A percentile compares a stretch with the other conserved stretches of the same genome.
Conservation (phyloP, 2,797 vertebrate species). For the Neoniphon sammara region DNA sequence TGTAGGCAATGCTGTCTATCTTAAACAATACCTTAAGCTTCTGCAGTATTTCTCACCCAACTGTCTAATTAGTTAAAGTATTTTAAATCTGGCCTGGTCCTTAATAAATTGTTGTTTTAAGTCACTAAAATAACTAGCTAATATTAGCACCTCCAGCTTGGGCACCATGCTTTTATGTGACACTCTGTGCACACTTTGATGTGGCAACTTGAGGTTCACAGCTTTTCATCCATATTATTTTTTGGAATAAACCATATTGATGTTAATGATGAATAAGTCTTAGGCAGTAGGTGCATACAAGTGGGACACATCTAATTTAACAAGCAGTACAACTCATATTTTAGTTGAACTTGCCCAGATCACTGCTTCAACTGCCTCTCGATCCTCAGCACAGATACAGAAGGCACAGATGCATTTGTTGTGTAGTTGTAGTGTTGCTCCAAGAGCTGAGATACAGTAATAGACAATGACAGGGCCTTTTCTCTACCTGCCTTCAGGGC, state of each 20-base stretch:
- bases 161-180: conserved; percentile 13
- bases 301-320: conserved; percentile 59
- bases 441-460: conserved; percentile 76
- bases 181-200: conserved; percentile 23
- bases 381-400: conserved; percentile 31
- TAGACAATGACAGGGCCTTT: conserved; percentile 81
- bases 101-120: conserved; percentile 1
- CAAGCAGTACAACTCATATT: conserved; percentile 59
- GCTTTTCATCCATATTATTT: conserved; percentile 38
- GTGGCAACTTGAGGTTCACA: conserved; percentile 46
- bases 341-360: conserved; percentile 57
- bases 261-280: conserved; percentile 49
- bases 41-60: background rate
- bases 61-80: background rate
- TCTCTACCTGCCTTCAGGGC: conserved; percentile 76
- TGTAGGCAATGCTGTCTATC: too few species aligned
- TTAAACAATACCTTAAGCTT: background rate
- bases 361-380: conserved; percentile 26
- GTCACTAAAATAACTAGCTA: background rate
- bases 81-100: background rate
- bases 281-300: conserved; percentile 30
- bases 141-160: conserved; percentile 6
- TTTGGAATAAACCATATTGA: conserved; percentile 21
- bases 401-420: conserved; percentile 58
- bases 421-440: conserved; percentile 69